phyloP scores from a whole-genome alignment of 2,888 invertebrate genomes.

The Vandiemenella viatica region DNA sequence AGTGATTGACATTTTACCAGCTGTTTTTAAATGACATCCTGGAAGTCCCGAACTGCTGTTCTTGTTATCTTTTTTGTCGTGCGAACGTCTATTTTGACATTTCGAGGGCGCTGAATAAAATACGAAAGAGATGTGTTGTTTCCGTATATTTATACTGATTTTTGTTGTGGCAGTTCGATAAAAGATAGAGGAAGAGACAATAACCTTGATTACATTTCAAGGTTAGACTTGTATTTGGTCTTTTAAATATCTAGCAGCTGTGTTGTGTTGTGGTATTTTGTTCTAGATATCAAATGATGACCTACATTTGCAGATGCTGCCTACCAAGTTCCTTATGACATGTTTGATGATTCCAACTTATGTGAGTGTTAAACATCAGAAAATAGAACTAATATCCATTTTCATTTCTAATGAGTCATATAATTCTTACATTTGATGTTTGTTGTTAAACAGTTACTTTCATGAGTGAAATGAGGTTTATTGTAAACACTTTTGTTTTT shows the following conservation, averaged over 20 bases:
- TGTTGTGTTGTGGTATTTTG: constrained; percentile 1
- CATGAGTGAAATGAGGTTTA: no score
- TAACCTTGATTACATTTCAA: constrained; percentile 5
- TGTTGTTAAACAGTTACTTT: no score
- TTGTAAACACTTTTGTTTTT: no score
- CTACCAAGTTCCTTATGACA: constrained; percentile 7
- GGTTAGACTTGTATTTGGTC: constrained; percentile 4
- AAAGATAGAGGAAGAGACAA: not conserved
- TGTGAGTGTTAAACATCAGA: constrained; percentile 8
- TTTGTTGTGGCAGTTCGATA: not conserved
- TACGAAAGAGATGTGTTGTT: not conserved
- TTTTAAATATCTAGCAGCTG: constrained; percentile 1
- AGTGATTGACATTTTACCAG: no score
- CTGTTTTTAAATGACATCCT: no score
- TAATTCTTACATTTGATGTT: no score
- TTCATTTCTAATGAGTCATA: not conserved
- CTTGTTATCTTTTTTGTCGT: not conserved
- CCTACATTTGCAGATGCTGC: constrained; percentile 8
- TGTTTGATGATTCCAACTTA: constrained; percentile 12
- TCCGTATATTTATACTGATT: not conserved
- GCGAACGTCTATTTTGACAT: not conserved
- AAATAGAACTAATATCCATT: constrained; percentile 2
- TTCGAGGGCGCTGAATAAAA: not conserved
- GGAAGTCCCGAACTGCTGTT: no score
- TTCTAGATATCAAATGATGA: constrained; percentile 12